Conservation (phyloP, 2,888 invertebrate genomes). For the Cephalotes varians region DNA sequence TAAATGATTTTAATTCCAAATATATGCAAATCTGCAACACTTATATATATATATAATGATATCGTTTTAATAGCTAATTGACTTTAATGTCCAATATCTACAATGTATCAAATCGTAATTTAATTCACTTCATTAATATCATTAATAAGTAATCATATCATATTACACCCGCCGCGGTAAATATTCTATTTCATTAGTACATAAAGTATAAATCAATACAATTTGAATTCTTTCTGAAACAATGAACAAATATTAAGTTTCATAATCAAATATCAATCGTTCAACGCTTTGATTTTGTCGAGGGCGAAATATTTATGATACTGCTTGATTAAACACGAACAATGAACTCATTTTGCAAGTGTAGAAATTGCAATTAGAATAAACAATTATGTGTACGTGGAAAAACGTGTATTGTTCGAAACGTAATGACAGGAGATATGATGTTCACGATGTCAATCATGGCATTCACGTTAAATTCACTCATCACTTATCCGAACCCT, state of each 20-base stretch:
- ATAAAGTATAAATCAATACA: slow-evolving; percentile 25
- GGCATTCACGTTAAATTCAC: slow-evolving; percentile 54
- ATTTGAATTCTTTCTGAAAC: slow-evolving; percentile 45
- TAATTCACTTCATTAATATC: slow-evolving; percentile 35
- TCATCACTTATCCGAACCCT: slow-evolving; percentile 45
- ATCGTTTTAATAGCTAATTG: slow-evolving; percentile 36
- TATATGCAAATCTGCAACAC: not conserved
- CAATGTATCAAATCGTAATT: slow-evolving; percentile 31
- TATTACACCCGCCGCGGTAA: not conserved
- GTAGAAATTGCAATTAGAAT: not conserved
- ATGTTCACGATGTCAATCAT: not conserved
- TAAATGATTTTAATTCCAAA: slow-evolving; percentile 16
- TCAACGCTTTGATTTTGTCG: not conserved
- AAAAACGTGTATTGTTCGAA: slow-evolving; percentile 20
- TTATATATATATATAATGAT: not conserved
- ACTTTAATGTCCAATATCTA: slow-evolving; percentile 27
- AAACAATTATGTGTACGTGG: not conserved
- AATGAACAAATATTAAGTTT: slow-evolving; percentile 28
- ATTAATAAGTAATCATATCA: slow-evolving; percentile 30
- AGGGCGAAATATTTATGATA: slow-evolving; percentile 1
- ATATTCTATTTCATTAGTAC: slow-evolving; percentile 13
- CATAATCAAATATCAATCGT: slow-evolving; percentile 30
- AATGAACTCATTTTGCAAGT: not conserved
- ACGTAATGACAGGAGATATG: no score
- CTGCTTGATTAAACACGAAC: slow-evolving; percentile 27